These are phyloP conservation scores for Fragum whitleyi DNA, from an alignment of 2,888 invertebrate genomes.

Conservation along the genomic window DNA sequence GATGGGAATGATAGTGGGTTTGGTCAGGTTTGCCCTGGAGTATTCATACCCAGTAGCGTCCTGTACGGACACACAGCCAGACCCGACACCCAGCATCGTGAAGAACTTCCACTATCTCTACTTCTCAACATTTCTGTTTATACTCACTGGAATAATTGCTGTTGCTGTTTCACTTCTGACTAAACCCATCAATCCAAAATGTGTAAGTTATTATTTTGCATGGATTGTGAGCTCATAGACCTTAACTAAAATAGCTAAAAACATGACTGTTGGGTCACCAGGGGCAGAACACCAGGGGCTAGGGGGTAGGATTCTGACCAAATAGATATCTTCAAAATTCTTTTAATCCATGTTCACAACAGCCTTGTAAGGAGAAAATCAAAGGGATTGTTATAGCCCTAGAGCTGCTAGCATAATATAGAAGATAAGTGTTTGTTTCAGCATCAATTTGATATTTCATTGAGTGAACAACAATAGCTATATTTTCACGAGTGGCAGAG, in stretches of 20 bases:
- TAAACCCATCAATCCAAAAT: slow-evolving; percentile 84
- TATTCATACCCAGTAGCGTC: slow-evolving; percentile 85
- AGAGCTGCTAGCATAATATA: too few species aligned
- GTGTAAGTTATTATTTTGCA: slow-evolving; percentile 79
- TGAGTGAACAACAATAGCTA: too few species aligned
- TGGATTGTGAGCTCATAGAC: too few species aligned
- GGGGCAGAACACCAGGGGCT: too few species aligned
- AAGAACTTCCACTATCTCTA: slow-evolving; percentile 85
- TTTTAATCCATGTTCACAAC: too few species aligned
- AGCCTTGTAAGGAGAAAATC: too few species aligned
- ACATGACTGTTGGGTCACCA: too few species aligned
- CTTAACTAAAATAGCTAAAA: too few species aligned
- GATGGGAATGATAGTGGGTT: slow-evolving; percentile 85
- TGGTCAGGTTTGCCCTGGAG: slow-evolving; percentile 86
- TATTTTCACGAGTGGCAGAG: too few species aligned
- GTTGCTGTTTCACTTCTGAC: slow-evolving; percentile 85
- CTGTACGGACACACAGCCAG: slow-evolving; percentile 82
- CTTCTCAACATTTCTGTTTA: slow-evolving; percentile 86
- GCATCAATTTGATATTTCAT: too few species aligned
- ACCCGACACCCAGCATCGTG: slow-evolving; percentile 77
- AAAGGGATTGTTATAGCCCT: not conserved
- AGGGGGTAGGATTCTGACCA: too few species aligned
- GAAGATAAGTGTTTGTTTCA: too few species aligned
- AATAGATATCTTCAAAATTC: not conserved
- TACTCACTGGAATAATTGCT: slow-evolving; percentile 84